Conservation (phyloP, 1,140 invertebrate genomes). For the Philaenus spumarius region DNA sequence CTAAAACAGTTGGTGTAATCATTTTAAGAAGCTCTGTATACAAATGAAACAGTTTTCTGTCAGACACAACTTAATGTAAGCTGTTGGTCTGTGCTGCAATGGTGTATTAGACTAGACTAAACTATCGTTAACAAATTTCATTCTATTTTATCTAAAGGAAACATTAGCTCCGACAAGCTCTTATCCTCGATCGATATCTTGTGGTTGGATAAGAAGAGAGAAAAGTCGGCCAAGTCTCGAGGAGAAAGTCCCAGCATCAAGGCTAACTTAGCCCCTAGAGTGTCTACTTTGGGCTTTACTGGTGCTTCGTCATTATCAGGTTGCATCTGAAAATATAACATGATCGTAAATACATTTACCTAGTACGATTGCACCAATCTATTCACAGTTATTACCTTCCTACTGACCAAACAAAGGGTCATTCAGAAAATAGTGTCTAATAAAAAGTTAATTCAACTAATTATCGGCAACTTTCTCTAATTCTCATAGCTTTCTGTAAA, state of each 20-base stretch:
- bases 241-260: conserved; percentile 33
- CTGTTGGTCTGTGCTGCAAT: no score
- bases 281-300: conserved; percentile 26
- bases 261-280: conserved; percentile 43
- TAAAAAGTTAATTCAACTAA: neutral
- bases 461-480: neutral
- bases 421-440: no score
- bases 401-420: no score
- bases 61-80: no score
- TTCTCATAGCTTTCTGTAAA: neutral
- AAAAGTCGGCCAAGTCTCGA: neutral
- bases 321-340: conserved; percentile 43
- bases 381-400: neutral
- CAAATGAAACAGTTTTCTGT: no score
- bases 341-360: neutral
- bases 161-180: no score
- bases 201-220: neutral
- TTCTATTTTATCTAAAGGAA: no score
- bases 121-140: no score
- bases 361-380: conserved; percentile 5
- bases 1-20: no score
- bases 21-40: no score
- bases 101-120: no score
- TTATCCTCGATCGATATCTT: no score
- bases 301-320: conserved; percentile 41